These are phyloP conservation scores for Drosophila pallidifrons DNA, from an alignment of 1,140 invertebrate genomes.

Conservation along the genomic window DNA sequence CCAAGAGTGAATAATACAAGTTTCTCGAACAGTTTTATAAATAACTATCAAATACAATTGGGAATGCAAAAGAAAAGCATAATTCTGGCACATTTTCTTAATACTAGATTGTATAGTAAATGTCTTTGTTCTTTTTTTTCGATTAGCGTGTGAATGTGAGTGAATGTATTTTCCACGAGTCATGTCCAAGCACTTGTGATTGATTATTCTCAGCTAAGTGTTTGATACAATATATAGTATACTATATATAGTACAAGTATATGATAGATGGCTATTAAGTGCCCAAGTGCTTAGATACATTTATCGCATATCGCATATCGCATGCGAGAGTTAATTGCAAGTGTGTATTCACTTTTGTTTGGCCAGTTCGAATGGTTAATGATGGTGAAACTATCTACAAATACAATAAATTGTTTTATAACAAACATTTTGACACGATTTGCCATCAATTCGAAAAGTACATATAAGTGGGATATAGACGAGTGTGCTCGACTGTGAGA, in stretches of 20 bases:
- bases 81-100: background rate
- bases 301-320: background rate
- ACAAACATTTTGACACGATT: background rate
- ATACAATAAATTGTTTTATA: background rate
- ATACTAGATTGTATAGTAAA: no score
- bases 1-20: background rate
- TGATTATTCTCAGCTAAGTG: slow-evolving; percentile 48
- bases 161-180: slow-evolving; percentile 1
- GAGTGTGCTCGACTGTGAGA: no score
- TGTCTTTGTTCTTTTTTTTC: background rate
- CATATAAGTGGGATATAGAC: no score
- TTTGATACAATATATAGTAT: slow-evolving; percentile 7
- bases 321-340: slow-evolving; percentile 18
- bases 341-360: slow-evolving; percentile 6
- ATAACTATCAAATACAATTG: slow-evolving; percentile 23
- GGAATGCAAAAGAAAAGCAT: slow-evolving; percentile 28
- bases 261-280: slow-evolving; percentile 33
- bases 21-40: background rate
- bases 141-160: background rate
- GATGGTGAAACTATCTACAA: background rate
- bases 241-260: slow-evolving; percentile 10
- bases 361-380: background rate
- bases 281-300: slow-evolving; percentile 5
- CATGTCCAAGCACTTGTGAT: slow-evolving; percentile 47
- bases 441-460: background rate